Evolutionary conservation across 92 coral and sea anemone species (phyloP).

Genomic region (Actinostola sp.): DNA sequence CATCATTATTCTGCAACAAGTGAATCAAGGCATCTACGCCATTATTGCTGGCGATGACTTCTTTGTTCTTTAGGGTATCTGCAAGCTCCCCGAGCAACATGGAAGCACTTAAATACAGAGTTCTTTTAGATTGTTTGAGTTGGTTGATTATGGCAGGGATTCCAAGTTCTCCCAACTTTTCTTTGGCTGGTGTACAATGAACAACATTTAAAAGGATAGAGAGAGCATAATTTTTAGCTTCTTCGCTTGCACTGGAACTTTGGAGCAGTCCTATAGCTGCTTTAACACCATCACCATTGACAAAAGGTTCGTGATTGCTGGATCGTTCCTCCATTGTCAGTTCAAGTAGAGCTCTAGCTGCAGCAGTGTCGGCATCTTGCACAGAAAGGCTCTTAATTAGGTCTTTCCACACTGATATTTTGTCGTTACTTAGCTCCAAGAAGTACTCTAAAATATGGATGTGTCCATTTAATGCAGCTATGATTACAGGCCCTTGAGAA

Average conservation of each 20-base stretch:
- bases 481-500: slow-evolving; percentile 72
- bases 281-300: slow-evolving; percentile 65
- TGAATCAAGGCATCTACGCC: slow-evolving; percentile 79
- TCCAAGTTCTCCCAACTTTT: slow-evolving; percentile 52
- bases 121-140: slow-evolving; percentile 63
- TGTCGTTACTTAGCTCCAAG: slow-evolving; percentile 66
- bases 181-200: slow-evolving; percentile 47
- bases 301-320: slow-evolving; percentile 59
- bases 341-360: slow-evolving; percentile 77
- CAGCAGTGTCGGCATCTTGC: slow-evolving; percentile 64
- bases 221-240: slow-evolving; percentile 65
- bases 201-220: slow-evolving; percentile 72
- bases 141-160: slow-evolving; percentile 71
- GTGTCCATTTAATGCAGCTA: slow-evolving; percentile 77
- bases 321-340: slow-evolving; percentile 69
- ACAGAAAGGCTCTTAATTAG: slow-evolving; percentile 66
- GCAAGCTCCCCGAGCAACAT: slow-evolving; percentile 78
- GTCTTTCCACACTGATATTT: slow-evolving; percentile 75
- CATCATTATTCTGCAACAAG: slow-evolving; percentile 64
- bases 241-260: slow-evolving; percentile 70
- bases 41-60: slow-evolving; percentile 70
- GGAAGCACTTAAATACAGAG: slow-evolving; percentile 72
- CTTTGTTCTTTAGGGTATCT: slow-evolving; percentile 57
- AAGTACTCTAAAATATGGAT: slow-evolving; percentile 74
- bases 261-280: slow-evolving; percentile 68